These are phyloP conservation scores for Hirtodrosophila cameraria DNA, from an alignment of 2,888 invertebrate genomes.

Conservation along the genomic window DNA sequence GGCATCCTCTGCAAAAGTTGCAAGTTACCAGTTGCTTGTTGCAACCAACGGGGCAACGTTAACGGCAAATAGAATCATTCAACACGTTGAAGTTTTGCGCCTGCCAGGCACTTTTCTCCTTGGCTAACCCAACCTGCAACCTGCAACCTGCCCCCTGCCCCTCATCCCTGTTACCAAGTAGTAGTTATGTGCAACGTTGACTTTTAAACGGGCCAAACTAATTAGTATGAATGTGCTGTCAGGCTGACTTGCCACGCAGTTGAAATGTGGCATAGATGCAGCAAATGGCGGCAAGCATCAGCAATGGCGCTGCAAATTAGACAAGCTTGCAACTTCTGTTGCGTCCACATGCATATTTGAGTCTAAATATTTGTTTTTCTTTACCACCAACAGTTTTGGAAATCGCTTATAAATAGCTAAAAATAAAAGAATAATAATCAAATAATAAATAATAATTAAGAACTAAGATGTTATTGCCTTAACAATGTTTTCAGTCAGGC, in stretches of 20 bases:
- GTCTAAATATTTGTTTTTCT: too few relatives aligned
- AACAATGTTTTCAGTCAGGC: too few relatives aligned
- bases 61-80: constrained; percentile 14
- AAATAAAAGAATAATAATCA: too few relatives aligned
- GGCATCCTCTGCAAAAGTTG: constrained; percentile 12
- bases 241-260: constrained; percentile 4
- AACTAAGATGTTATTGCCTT: too few relatives aligned
- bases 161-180: too few relatives aligned
- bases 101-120: neutral
- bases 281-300: neutral
- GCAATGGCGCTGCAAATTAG: too few relatives aligned
- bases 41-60: constrained; percentile 2
- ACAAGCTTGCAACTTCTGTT: too few relatives aligned
- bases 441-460: too few relatives aligned
- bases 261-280: constrained; percentile 5
- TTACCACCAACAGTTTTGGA: too few relatives aligned
- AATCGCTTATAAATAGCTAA: too few relatives aligned
- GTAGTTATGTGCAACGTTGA: neutral
- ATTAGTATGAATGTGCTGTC: constrained; percentile 58
- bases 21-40: too few relatives aligned
- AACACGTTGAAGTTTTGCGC: constrained; percentile 7
- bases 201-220: constrained; percentile 33
- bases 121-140: neutral
- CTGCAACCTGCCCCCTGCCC: neutral
- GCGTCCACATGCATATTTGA: too few relatives aligned